Evolutionary conservation across 2,797 vertebrate genomes (phyloP).

Genomic region (Arnoldichthys spilopterus): DNA sequence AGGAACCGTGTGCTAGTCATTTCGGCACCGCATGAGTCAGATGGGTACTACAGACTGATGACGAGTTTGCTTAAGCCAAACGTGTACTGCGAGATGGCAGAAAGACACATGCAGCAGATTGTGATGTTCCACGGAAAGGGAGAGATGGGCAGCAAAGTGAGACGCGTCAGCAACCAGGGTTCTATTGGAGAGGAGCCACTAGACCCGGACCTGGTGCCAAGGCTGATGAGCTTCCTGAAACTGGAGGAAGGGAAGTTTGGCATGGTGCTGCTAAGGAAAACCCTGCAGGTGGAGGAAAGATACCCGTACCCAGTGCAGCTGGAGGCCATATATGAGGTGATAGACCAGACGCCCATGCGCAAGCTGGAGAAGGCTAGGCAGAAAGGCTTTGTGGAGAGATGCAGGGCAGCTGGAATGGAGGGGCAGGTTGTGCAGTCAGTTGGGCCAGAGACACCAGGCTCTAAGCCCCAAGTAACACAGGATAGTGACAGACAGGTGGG

Average conservation of each 20-base stretch:
- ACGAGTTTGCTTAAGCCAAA: slow-evolving; percentile 84
- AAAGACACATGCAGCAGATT: slow-evolving; percentile 86
- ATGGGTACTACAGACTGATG: slow-evolving; percentile 88
- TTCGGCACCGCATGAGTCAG: slow-evolving; percentile 82
- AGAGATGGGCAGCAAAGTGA: slow-evolving; percentile 79
- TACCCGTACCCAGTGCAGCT: slow-evolving; percentile 88
- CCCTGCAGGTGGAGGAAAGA: slow-evolving; percentile 84
- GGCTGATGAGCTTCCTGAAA: slow-evolving; percentile 85
- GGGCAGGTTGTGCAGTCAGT: slow-evolving; percentile 77
- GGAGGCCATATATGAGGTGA: slow-evolving; percentile 86
- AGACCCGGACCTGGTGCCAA: slow-evolving; percentile 79
- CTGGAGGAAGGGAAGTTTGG: slow-evolving; percentile 87
- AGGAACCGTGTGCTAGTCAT: slow-evolving; percentile 86
- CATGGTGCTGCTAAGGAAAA: slow-evolving; percentile 87
- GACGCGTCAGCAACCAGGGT: slow-evolving; percentile 81
- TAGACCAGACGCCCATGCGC: slow-evolving; percentile 83
- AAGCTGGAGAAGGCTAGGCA: slow-evolving; percentile 86
- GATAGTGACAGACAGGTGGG: slow-evolving; percentile 56
- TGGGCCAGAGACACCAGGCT: slow-evolving; percentile 21
- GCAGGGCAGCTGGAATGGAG: slow-evolving; percentile 83
- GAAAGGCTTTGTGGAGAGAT: slow-evolving; percentile 86
- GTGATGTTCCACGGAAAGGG: slow-evolving; percentile 85
- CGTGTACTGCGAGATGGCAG: slow-evolving; percentile 86
- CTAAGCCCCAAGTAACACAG: slow-evolving; percentile 49
- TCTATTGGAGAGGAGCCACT: slow-evolving; percentile 80